Percentiles rank a stretch among this genome's conserved stretches.
These are phyloP conservation scores for Platorchestia sp. DNA, from an alignment of 1,140 invertebrate genomes.

Conservation along the genomic window DNA sequence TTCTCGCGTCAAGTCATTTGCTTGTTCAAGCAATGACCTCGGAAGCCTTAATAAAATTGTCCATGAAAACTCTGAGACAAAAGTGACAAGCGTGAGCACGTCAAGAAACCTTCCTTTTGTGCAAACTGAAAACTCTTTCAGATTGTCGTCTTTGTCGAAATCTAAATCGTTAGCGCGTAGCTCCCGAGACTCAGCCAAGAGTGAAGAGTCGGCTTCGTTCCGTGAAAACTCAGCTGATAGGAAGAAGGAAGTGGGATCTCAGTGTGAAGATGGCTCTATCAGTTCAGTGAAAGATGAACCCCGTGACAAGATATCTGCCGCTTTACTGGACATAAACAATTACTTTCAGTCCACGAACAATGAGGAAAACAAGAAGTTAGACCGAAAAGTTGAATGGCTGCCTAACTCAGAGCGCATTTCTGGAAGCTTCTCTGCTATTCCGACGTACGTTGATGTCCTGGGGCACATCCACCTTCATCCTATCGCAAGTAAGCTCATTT, in stretches of 20 bases:
- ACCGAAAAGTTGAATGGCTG: not conserved
- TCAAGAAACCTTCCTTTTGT: not conserved
- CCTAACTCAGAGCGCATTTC: not conserved
- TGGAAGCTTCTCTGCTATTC: slow-evolving; percentile 25
- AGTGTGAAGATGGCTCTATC: not conserved
- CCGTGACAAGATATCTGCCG: not conserved
- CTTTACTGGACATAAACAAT: not conserved
- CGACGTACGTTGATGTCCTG: not conserved
- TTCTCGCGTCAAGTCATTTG: not conserved
- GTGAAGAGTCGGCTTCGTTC: not conserved
- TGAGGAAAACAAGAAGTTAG: not conserved
- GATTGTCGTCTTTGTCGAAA: not conserved
- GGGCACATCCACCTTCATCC: slow-evolving; percentile 30
- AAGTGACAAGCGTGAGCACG: not conserved
- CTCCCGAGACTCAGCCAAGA: not conserved
- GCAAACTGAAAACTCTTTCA: not conserved
- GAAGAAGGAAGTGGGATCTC: not conserved
- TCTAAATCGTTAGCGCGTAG: not conserved
- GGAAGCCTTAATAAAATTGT: too few species aligned
- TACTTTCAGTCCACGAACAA: not conserved
- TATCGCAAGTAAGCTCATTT: not conserved
- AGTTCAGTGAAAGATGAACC: not conserved
- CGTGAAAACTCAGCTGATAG: not conserved
- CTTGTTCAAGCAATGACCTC: not conserved
- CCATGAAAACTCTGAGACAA: not conserved